Conservation (phyloP, 1,140 invertebrate species). For the Stegodyphus mimosarum region DNA sequence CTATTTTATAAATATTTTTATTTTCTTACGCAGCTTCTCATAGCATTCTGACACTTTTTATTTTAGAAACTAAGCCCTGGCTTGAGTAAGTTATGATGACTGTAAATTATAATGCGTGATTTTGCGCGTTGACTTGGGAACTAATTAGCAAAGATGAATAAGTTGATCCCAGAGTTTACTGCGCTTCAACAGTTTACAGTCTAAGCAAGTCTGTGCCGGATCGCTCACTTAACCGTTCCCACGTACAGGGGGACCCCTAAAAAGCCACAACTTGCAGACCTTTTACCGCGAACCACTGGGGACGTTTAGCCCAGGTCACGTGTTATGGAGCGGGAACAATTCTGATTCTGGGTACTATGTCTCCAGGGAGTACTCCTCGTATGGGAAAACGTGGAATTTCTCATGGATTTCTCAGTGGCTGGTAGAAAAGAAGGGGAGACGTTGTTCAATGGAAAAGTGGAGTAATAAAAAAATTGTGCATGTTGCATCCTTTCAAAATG, state of each 20-base stretch:
- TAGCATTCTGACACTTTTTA: no score
- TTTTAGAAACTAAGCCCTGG: no score
- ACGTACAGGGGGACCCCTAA: neutral
- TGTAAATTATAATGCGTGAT: no score
- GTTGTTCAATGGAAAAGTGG: constrained; percentile 7
- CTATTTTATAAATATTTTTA: no score
- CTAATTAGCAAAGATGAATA: no score
- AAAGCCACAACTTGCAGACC: neutral
- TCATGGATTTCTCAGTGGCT: neutral
- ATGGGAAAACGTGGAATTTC: constrained; percentile 52
- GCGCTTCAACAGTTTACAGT: no score
- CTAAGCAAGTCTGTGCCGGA: no score
- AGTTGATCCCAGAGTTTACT: no score
- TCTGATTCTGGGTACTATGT: neutral
- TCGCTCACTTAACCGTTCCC: neutral
- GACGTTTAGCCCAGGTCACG: constrained; percentile 42
- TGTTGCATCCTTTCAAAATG: neutral
- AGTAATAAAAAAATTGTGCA: neutral
- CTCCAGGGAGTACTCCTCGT: constrained; percentile 13
- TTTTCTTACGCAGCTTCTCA: no score
- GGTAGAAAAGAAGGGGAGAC: neutral
- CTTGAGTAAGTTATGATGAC: no score
- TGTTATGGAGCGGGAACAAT: neutral
- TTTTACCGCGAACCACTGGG: neutral
- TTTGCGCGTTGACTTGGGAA: no score